Evolutionary conservation across 2,888 invertebrate genomes (phyloP).

Genomic region (Lasioglossum lativentre): DNA sequence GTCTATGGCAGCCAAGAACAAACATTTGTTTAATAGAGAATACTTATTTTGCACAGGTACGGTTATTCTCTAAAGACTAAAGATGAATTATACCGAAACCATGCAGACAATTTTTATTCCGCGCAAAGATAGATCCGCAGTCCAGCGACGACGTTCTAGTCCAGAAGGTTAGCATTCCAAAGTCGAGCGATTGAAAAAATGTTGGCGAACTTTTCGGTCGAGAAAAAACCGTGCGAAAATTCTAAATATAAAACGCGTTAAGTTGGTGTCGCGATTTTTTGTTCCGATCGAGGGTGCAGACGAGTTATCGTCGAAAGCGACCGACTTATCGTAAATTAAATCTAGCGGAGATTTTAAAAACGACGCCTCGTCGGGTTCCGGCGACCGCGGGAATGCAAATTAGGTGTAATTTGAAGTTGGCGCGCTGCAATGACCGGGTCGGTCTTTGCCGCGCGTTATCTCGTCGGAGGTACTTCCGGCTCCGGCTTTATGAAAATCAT

Average conservation of each 20-base stretch:
- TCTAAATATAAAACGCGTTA: background rate
- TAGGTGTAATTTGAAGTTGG: slow-evolving; percentile 50
- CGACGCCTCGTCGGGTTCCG: slow-evolving; percentile 1
- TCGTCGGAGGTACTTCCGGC: slow-evolving; percentile 17
- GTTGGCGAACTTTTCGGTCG: background rate
- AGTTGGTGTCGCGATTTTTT: background rate
- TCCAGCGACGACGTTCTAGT: no score
- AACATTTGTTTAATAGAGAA: no score
- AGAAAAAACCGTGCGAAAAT: background rate
- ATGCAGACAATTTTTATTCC: no score
- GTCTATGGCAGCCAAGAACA: no score
- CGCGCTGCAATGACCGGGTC: slow-evolving; percentile 32
- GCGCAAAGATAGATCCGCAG: no score
- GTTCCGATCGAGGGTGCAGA: background rate
- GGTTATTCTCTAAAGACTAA: no score
- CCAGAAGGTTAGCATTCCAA: no score
- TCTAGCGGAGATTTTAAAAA: slow-evolving; percentile 35
- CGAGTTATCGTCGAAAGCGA: background rate
- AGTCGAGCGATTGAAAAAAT: background rate
- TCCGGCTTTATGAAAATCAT: slow-evolving; percentile 20
- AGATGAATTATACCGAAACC: no score
- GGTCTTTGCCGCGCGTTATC: slow-evolving; percentile 30
- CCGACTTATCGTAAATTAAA: slow-evolving; percentile 46
- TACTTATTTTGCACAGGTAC: no score
- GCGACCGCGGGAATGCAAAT: slow-evolving; percentile 50